Evolutionary conservation across 2,888 invertebrate species (phyloP).

Genomic region (Cataglyphis livida): DNA sequence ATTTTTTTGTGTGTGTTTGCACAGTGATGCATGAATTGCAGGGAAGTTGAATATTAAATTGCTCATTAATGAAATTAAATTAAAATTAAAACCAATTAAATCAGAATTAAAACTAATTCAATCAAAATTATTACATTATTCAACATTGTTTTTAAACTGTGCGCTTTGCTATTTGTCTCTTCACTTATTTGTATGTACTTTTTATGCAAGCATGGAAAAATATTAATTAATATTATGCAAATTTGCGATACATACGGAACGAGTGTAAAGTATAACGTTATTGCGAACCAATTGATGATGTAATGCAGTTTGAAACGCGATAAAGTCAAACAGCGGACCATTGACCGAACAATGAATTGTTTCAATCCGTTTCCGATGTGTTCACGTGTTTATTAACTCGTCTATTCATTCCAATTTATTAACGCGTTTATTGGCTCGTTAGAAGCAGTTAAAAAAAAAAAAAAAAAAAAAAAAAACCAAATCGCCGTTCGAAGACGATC

Average conservation of each 20-base stretch:
- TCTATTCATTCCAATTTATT: conserved; percentile 26
- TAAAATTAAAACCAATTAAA: neutral
- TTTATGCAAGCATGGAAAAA: neutral
- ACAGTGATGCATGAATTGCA: neutral
- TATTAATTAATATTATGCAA: neutral
- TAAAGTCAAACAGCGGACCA: conserved; percentile 28
- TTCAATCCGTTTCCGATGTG: conserved; percentile 28
- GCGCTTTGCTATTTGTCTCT: neutral
- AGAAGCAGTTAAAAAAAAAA: too few relatives aligned
- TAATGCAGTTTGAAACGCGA: conserved; percentile 14
- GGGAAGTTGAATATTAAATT: conserved; percentile 16
- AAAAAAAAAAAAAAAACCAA: neutral
- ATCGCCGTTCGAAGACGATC: neutral
- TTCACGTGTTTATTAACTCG: conserved; percentile 13
- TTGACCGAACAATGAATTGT: neutral
- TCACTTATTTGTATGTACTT: neutral
- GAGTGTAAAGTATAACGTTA: conserved; percentile 33
- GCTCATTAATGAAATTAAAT: conserved; percentile 13
- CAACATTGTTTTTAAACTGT: neutral
- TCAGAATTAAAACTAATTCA: conserved; percentile 8
- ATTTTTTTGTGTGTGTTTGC: neutral
- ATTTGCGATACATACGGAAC: neutral
- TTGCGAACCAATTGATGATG: conserved; percentile 22
- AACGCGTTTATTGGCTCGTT: conserved; percentile 16
- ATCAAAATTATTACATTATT: conserved; percentile 28